These are phyloP conservation scores for Halichoeres trimaculatus DNA, from an alignment of 2,113 vertebrate genomes.

Conservation along the genomic window DNA sequence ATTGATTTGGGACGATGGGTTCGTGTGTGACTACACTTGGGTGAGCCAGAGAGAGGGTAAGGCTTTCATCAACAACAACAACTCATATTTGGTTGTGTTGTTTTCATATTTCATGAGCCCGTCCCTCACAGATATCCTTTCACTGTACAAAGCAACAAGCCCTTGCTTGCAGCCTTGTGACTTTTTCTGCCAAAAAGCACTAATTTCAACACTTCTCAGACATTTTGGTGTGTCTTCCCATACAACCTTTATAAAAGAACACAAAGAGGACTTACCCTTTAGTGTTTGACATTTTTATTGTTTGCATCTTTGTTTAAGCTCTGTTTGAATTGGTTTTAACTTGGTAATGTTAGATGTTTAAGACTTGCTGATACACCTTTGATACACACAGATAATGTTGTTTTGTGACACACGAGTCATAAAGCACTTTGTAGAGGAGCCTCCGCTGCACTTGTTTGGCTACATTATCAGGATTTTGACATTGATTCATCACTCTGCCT, in stretches of 20 bases:
- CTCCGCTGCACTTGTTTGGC: constrained; percentile 46
- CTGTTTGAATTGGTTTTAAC: background rate
- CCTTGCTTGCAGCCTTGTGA: background rate
- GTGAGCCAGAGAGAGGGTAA: background rate
- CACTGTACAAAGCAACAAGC: constrained; percentile 26
- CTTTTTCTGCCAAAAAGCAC: background rate
- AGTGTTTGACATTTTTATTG: background rate
- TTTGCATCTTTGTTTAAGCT: background rate
- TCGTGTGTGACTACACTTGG: background rate
- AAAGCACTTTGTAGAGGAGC: constrained; percentile 26
- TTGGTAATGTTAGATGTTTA: background rate
- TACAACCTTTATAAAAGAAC: no score
- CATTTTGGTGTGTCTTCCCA: background rate
- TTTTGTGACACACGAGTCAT: background rate
- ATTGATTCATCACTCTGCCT: background rate
- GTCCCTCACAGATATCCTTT: constrained; percentile 8
- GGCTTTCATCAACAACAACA: background rate
- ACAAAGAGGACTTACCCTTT: no score
- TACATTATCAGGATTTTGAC: constrained; percentile 39
- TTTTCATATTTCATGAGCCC: background rate
- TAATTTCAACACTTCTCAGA: constrained; percentile 1
- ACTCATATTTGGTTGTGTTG: background rate
- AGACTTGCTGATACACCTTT: background rate
- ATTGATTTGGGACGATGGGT: constrained; percentile 52
- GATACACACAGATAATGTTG: background rate